These are phyloP conservation scores for Timema cristinae DNA, from an alignment of 2,888 invertebrate species.

Conservation along the genomic window DNA sequence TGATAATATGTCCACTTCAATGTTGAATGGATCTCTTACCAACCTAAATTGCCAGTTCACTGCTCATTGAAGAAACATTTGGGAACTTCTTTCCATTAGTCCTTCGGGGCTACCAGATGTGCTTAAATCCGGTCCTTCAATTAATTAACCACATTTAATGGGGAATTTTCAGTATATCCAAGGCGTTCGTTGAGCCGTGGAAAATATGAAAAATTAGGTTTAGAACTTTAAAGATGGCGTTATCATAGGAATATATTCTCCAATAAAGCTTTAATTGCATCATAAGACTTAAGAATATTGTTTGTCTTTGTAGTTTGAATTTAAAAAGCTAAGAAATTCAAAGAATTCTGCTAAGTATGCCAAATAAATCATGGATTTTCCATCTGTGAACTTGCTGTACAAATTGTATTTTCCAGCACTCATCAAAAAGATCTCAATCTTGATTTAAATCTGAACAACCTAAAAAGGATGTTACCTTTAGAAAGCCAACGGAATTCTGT, in stretches of 20 bases:
- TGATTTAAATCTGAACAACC: not conserved
- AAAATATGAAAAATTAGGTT: not conserved
- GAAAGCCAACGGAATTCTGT: too few relatives aligned
- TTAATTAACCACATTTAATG: not conserved
- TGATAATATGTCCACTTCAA: not conserved
- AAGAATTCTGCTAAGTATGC: conserved; percentile 6
- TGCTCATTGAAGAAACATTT: not conserved
- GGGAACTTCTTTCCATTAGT: not conserved
- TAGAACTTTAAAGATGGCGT: not conserved
- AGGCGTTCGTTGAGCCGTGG: conserved; percentile 6
- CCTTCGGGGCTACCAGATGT: not conserved
- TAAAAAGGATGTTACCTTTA: not conserved
- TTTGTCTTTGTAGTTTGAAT: not conserved
- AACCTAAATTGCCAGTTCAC: conserved; percentile 8
- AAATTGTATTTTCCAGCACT: not conserved
- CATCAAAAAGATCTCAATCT: not conserved
- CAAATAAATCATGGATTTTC: not conserved
- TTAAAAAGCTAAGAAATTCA: not conserved
- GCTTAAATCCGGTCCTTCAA: not conserved
- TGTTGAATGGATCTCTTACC: conserved; percentile 3
- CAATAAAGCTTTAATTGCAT: conserved; percentile 3
- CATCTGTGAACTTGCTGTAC: not conserved
- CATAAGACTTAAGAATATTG: not conserved
- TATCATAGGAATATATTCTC: not conserved
- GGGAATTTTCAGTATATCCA: not conserved